These are phyloP conservation scores for Origma solitaria DNA, from an alignment of 2,113 vertebrate species.

Conservation along the genomic window DNA sequence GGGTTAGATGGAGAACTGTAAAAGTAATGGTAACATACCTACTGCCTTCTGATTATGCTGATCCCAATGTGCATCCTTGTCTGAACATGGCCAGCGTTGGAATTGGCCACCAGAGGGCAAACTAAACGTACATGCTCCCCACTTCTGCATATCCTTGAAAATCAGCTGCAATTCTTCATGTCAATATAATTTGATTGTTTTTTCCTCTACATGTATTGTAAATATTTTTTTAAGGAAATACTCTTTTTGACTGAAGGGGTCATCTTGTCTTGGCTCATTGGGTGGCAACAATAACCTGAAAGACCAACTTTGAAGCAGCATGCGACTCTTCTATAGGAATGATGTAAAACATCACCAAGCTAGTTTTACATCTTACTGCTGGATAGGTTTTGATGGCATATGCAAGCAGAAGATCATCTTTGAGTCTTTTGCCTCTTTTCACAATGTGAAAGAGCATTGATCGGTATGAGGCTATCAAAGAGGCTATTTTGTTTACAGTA, in stretches of 20 bases:
- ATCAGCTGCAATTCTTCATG: not conserved
- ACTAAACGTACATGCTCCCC: not conserved
- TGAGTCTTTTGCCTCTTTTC: not conserved
- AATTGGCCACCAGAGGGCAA: constrained; percentile 22
- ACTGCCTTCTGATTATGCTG: not conserved
- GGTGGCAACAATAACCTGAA: not conserved
- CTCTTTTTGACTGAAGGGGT: not conserved
- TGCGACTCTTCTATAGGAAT: not conserved
- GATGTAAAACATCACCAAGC: not conserved
- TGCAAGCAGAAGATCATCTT: not conserved
- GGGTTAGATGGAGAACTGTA: not conserved
- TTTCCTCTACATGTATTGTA: not conserved
- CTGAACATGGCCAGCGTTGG: accelerated
- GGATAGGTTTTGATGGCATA: not conserved
- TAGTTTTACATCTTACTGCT: not conserved
- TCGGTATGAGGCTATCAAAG: not conserved
- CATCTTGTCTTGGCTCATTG: accelerated
- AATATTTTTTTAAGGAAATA: not conserved
- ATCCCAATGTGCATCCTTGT: not conserved
- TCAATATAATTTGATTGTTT: not conserved
- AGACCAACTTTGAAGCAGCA: not conserved
- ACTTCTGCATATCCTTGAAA: not conserved
- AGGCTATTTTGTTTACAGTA: not conserved
- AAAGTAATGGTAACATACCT: not conserved
- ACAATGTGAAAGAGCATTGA: not conserved